Percentiles rank a stretch among this genome's conserved stretches.
Evolutionary conservation across 2,113 vertebrate genomes (phyloP).

Genomic region (Burhinus bistriatus): DNA sequence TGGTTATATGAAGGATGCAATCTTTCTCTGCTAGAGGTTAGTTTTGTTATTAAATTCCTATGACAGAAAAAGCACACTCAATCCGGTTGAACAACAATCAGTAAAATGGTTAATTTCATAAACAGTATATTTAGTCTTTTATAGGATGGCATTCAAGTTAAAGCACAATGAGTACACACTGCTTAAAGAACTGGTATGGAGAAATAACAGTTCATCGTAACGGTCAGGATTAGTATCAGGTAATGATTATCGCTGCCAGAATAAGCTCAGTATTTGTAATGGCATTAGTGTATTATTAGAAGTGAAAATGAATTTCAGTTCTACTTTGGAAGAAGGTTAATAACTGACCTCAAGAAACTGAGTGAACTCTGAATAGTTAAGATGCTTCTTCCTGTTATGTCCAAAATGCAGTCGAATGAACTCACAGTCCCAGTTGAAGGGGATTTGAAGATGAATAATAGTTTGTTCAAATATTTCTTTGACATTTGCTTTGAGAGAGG

Average conservation of each 20-base stretch:
- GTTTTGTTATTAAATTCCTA: background rate
- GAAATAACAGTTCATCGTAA: background rate
- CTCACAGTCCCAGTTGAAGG: conserved; percentile 97
- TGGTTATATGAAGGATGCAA: background rate
- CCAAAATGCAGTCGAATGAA: conserved; percentile 96
- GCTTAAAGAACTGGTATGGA: background rate
- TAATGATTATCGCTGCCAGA: background rate
- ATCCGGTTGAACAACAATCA: background rate
- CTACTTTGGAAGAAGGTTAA: background rate
- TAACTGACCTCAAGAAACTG: conserved; percentile 92
- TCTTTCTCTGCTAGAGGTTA: background rate
- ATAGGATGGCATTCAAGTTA: background rate
- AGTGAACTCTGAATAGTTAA: conserved; percentile 93
- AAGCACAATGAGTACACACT: background rate
- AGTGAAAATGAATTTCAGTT: background rate
- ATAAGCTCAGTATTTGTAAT: background rate
- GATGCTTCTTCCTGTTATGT: conserved; percentile 89
- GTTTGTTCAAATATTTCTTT: conserved; percentile 97
- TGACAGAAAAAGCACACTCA: background rate
- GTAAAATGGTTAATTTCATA: background rate
- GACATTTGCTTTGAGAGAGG: conserved; percentile 85
- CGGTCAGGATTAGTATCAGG: background rate
- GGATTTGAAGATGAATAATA: conserved; percentile 91
- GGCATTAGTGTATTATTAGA: background rate
- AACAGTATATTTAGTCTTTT: background rate